Base-by-base conservation (phyloP, 92 coral and sea anemone genomes). In the Paragorgia papillata region DNA sequence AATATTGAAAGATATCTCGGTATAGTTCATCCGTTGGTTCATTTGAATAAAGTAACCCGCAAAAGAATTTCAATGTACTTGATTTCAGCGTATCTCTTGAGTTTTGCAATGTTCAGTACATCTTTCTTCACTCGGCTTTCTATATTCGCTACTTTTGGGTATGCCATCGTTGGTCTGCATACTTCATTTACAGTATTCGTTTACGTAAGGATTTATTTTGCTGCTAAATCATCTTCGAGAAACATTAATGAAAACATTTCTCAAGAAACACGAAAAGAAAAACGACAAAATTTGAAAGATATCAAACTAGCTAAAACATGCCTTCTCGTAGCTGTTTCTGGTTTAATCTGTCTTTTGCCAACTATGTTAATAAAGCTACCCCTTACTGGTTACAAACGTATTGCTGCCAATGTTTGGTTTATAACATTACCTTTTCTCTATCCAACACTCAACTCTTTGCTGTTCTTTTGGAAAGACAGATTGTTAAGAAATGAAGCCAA, bases 1-100 rank as follows among this genome's bases (percentile, higher is more conserved):
- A 57, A 57, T 19, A n/a, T 57, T 2, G 62, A 57, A 30, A 57
- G 62, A 57, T 57, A 57, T 24, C 12, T 62, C 20, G 68, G 68
- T 9, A 41, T 62, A 2, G 4, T 62, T 9, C 68, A 62, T 62
- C 68, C 68, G 7, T 9, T 62, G 0, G 28, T 2, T 27, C 68
- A 62, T 31, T 19, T 15, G 1, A 27, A 3, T 13, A 62, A 6
- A 62, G 9, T 62, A 62, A 19, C 18, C 9, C 28, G 39, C 9
- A 31, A 43, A 0, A 62, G 0, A 62, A 2, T 62, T 62, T 33
- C 15, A 20, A 62, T 31, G 48, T 34, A 19, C 10, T 14, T 57
- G 26, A 28, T 57, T 57, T 19, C 22, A 1, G 10, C 28, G 17
- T 57, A 28, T 24, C 7, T 15, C 1, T 21, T n/a, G 1, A 9